phyloP scores from a whole-genome alignment of 1,140 invertebrate species.

The Mamestra configurata region DNA sequence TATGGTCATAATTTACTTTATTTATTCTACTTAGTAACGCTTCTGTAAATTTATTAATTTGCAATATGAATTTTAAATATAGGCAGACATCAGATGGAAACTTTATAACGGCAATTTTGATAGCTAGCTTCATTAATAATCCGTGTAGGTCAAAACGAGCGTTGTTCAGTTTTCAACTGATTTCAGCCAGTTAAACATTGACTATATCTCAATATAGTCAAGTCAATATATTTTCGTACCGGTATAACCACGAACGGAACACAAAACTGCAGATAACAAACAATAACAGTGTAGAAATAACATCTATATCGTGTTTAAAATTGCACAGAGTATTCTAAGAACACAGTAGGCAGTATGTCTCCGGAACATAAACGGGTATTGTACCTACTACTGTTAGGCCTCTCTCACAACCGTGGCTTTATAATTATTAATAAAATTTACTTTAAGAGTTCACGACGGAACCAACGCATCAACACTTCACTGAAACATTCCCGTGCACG shows the following conservation, averaged over 20 bases:
- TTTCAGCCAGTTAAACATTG: not conserved
- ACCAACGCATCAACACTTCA: slow-evolving; percentile 38
- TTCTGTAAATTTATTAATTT: not conserved
- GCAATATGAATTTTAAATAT: not conserved
- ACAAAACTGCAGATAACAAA: slow-evolving; percentile 61
- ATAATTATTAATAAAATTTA: slow-evolving; percentile 45
- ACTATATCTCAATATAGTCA: not conserved
- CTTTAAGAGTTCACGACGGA: slow-evolving; percentile 30
- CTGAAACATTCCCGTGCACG: slow-evolving; percentile 46
- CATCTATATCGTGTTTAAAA: slow-evolving; percentile 66
- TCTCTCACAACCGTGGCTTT: slow-evolving; percentile 84
- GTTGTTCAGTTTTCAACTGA: not conserved
- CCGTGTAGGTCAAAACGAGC: not conserved
- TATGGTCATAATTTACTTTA: not conserved
- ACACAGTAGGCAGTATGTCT: slow-evolving; percentile 81
- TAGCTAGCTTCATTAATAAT: not conserved
- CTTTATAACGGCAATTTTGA: not conserved
- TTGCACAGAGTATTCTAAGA: slow-evolving; percentile 74
- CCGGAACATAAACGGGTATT: slow-evolving; percentile 64
- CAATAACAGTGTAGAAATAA: slow-evolving; percentile 76
- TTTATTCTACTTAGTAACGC: not conserved
- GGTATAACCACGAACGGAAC: slow-evolving; percentile 48
- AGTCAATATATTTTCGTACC: not conserved
- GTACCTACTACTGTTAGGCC: slow-evolving; percentile 79
- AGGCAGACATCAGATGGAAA: not conserved